Evolutionary conservation across 2,888 invertebrate genomes (phyloP).

Genomic region (Euplexia lucipara): DNA sequence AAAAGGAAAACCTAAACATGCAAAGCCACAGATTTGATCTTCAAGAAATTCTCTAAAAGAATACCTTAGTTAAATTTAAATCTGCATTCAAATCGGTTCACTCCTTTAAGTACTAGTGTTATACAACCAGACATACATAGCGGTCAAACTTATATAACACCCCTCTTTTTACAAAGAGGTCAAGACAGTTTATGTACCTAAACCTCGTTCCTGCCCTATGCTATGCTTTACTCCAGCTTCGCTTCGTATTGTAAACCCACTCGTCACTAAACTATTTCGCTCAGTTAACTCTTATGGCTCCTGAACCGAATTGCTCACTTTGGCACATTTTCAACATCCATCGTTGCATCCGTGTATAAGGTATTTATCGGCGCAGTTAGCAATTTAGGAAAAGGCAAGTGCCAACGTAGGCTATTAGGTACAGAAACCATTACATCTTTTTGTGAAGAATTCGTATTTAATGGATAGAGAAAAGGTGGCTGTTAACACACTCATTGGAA

Average conservation of each 20-base stretch:
- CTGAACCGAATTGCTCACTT: conserved; percentile 46
- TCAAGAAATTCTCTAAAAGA: no score
- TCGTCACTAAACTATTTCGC: conserved; percentile 29
- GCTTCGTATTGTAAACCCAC: conserved; percentile 14
- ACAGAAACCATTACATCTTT: conserved; percentile 3
- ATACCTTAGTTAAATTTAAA: neutral
- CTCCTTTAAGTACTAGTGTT: no score
- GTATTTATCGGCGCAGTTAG: conserved; percentile 41
- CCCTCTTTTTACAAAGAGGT: neutral
- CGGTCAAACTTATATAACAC: no score
- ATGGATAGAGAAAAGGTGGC: neutral
- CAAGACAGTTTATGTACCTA: neutral
- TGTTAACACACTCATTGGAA: no score
- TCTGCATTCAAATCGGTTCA: no score
- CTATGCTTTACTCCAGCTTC: neutral
- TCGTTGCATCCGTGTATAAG: conserved; percentile 36
- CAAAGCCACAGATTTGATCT: no score
- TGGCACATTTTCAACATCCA: conserved; percentile 59
- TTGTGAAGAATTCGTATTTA: neutral
- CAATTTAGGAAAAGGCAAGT: conserved; percentile 21
- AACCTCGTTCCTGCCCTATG: neutral
- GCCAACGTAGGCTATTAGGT: conserved; percentile 19
- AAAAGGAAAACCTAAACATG: no score
- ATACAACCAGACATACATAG: no score
- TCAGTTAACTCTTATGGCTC: conserved; percentile 36